Conservation (phyloP, 2,797 vertebrate species). For the Scarus forsteni region DNA sequence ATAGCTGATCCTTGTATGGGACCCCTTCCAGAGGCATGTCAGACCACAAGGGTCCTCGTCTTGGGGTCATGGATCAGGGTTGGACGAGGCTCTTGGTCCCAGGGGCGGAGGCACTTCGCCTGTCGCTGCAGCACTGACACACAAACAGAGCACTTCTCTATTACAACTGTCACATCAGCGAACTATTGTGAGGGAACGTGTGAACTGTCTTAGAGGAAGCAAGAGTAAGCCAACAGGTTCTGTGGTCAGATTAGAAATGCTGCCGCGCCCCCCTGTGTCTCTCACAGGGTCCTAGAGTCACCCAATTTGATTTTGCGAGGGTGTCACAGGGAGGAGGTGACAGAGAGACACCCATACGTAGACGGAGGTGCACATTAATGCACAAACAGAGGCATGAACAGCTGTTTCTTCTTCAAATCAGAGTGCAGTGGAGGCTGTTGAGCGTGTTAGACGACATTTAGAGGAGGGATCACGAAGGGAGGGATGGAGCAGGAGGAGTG, state of each 20-base stretch:
- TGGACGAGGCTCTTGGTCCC: slow-evolving; percentile 9
- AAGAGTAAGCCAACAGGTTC: slow-evolving; percentile 84
- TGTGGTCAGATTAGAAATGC: slow-evolving; percentile 86
- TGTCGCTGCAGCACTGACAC: slow-evolving; percentile 22
- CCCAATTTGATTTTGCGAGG: slow-evolving; percentile 35
- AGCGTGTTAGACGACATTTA: slow-evolving; percentile 72
- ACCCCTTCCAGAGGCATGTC: slow-evolving; percentile 71
- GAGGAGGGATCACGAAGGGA: slow-evolving; percentile 22
- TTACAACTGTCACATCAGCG: slow-evolving; percentile 64
- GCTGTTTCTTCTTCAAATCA: slow-evolving; percentile 29
- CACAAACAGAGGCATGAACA: slow-evolving; percentile 26
- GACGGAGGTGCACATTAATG: slow-evolving; percentile 5
- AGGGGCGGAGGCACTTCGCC: slow-evolving; percentile 27
- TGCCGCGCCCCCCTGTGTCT: slow-evolving; percentile 73
- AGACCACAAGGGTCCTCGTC: slow-evolving; percentile 57
- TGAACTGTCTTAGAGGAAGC: slow-evolving; percentile 87
- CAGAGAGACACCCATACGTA: slow-evolving; percentile 30
- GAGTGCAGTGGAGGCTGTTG: slow-evolving; percentile 18
- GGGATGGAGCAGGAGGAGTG: slow-evolving; percentile 38
- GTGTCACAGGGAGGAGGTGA: slow-evolving; percentile 7
- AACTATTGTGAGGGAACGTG: slow-evolving; percentile 63
- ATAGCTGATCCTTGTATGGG: slow-evolving; percentile 65
- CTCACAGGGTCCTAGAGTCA: slow-evolving; percentile 84
- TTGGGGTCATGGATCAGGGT: slow-evolving; percentile 31
- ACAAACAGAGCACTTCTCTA: slow-evolving; percentile 65